A percentile compares a stretch with the other conserved stretches of the same genome.
Conservation (phyloP, 92 coral and sea anemone species). For the Hydrozoanthus gracilis region DNA sequence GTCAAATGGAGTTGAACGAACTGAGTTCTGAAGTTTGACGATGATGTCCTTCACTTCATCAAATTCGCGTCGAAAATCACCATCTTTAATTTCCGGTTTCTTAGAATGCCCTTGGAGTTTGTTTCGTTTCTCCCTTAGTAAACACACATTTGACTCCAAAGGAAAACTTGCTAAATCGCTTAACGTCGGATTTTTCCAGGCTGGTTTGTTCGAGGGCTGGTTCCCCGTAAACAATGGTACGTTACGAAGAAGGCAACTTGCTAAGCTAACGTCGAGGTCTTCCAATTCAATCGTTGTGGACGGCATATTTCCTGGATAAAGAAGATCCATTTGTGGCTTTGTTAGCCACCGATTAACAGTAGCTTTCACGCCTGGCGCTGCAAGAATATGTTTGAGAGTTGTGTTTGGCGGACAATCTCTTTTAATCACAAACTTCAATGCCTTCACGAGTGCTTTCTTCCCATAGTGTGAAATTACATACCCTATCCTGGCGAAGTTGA, state of each 20-base stretch:
- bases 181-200: slow-evolving; percentile 1
- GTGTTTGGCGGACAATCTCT: slow-evolving; percentile 28
- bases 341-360: not conserved
- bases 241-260: slow-evolving; percentile 27
- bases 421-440: slow-evolving; percentile 19
- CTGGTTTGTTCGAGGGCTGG: slow-evolving; percentile 3
- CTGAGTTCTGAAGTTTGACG: not conserved
- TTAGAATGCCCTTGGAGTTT: slow-evolving; percentile 3
- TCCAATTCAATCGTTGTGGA: slow-evolving; percentile 20
- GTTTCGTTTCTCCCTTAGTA: slow-evolving; percentile 22
- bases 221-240: slow-evolving; percentile 30
- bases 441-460: slow-evolving; percentile 13
- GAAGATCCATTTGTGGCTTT: not conserved
- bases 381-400: slow-evolving; percentile 9
- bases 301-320: slow-evolving; percentile 15
- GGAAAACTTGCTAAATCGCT: not conserved
- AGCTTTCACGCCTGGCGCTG: slow-evolving; percentile 17
- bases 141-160: slow-evolving; percentile 26
- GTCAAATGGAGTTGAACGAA: slow-evolving; percentile 10
- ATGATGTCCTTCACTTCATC: not conserved
- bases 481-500: slow-evolving; percentile 11
- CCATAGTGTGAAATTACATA: slow-evolving; percentile 31
- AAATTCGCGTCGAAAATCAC: slow-evolving; percentile 13
- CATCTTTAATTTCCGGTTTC: slow-evolving; percentile 15
- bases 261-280: slow-evolving; percentile 25